Evolutionary conservation across 2,888 invertebrate species (phyloP).

Genomic region (Stegana nigrithorax): DNA sequence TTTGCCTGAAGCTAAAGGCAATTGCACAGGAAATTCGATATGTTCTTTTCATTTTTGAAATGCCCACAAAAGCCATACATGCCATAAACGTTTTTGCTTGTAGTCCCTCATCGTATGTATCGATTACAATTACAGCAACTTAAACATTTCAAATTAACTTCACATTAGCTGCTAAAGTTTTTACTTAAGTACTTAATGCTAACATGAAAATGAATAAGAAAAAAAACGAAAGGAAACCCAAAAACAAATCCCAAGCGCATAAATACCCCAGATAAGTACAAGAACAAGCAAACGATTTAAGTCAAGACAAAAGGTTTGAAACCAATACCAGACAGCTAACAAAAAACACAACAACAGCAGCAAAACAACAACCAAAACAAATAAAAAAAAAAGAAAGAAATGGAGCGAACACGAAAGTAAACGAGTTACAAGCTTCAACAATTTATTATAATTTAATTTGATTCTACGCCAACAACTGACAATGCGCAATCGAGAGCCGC

Average conservation of each 20-base stretch:
- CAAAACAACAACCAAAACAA: conserved; percentile 57
- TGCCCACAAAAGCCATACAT: no score
- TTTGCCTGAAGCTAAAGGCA: no score
- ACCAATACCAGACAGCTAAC: conserved; percentile 50
- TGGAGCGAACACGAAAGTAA: not conserved
- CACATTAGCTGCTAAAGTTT: no score
- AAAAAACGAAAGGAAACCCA: conserved; percentile 26
- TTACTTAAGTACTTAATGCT: no score
- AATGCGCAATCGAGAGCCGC: conserved; percentile 9
- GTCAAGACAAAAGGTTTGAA: conserved; percentile 32
- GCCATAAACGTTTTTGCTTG: no score
- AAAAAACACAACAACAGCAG: no score
- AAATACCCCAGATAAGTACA: conserved; percentile 40
- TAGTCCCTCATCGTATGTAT: not conserved
- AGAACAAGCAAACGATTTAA: no score
- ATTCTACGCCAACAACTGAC: no score
- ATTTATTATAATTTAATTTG: conserved; percentile 59
- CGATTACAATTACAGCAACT: not conserved
- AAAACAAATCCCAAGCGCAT: conserved; percentile 19
- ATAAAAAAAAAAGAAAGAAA: conserved; percentile 19
- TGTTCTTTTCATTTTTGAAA: no score
- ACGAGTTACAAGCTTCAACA: conserved; percentile 53
- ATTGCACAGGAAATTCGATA: no score
- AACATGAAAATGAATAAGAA: no score
- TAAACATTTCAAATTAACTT: no score